Percentiles rank a stretch among this genome's conserved stretches.
Conservation (phyloP, 2,888 invertebrate species). For the Campaea margaritaria region DNA sequence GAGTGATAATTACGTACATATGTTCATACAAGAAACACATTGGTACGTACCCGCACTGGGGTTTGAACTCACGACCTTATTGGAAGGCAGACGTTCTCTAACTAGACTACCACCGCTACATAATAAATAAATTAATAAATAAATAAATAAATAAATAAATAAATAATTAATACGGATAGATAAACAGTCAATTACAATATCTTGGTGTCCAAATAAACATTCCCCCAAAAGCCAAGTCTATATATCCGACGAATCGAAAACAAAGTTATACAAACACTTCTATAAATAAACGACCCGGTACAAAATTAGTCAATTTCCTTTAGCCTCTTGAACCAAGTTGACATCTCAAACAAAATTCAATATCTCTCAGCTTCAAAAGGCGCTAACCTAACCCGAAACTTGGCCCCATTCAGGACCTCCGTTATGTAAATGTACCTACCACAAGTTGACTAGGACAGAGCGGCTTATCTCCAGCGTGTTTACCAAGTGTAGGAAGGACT, state of each 20-base stretch:
- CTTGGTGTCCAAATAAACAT: too few relatives aligned
- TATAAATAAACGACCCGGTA: not conserved
- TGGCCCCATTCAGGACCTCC: conserved; percentile 15
- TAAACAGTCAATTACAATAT: too few relatives aligned
- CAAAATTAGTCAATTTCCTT: conserved; percentile 14
- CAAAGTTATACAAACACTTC: not conserved
- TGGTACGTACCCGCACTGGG: too few relatives aligned
- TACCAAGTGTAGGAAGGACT: not conserved
- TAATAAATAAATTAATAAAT: too few relatives aligned
- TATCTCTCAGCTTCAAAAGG: conserved; percentile 22
- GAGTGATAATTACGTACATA: too few relatives aligned
- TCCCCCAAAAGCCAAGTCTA: too few relatives aligned
- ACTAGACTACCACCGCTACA: too few relatives aligned
- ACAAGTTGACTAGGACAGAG: conserved; percentile 7
- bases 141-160: too few relatives aligned
- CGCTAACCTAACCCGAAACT: conserved; percentile 27
- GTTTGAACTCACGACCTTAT: too few relatives aligned
- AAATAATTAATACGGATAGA: not conserved
- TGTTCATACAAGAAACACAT: too few relatives aligned
- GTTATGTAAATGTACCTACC: conserved; percentile 25
- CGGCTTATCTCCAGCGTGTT: not conserved
- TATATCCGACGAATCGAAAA: not conserved
- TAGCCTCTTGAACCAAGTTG: conserved; percentile 10
- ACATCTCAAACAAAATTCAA: conserved; percentile 20
- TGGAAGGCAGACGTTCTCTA: too few relatives aligned